Base-by-base conservation (phyloP, 2,113 vertebrate species). In the Abramis brama region DNA sequence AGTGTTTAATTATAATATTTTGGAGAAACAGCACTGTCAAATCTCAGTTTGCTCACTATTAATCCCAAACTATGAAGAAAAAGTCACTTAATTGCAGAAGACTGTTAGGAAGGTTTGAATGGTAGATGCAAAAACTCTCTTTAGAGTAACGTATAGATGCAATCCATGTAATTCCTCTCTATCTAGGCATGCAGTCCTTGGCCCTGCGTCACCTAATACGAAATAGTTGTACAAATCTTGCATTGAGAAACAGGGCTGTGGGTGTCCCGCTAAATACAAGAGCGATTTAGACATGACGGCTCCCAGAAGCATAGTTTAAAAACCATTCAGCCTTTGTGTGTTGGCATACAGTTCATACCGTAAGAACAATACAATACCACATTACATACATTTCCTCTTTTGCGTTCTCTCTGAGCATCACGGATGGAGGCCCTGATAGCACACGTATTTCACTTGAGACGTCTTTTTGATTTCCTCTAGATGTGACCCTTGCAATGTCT, bases 101-200 rank as follows among this genome's bases (percentile, higher is more conserved):
- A 82, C 25, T 36, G 57, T 78, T 87, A 55, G 33, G 33, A 11
- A 55, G 33, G 50, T 83, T 82, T 74, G 57, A 83, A 83, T 47
- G 33, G 17, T 77, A 83, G 50, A 79, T 88, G 79, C 89, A 52
- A 80, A 68, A 15, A 74, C 84, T 75, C 70, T 85, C 47, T 70
- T 64, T 27, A 33, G 68, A 77, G 3, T 39, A 89, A 62, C 7
- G 30, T 30, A 45, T 60, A 52, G 33, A 78, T 81, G 21, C 55
- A 79, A 27, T 59, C 27, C 50, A 57, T 33, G 3, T 71, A 12
- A 71, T 39, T 71, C 17, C 17, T 36, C 21, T 43, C 9, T n/a
- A 19, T 23, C 19, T 43, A 71, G 68, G 68, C 36, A 4, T 71
- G 13, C 36, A 23, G 21, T n/a, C 43, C 10, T 73, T 73, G 36